Conservation (phyloP, 1,140 invertebrate species). For the Drosophila oshimai region DNA sequence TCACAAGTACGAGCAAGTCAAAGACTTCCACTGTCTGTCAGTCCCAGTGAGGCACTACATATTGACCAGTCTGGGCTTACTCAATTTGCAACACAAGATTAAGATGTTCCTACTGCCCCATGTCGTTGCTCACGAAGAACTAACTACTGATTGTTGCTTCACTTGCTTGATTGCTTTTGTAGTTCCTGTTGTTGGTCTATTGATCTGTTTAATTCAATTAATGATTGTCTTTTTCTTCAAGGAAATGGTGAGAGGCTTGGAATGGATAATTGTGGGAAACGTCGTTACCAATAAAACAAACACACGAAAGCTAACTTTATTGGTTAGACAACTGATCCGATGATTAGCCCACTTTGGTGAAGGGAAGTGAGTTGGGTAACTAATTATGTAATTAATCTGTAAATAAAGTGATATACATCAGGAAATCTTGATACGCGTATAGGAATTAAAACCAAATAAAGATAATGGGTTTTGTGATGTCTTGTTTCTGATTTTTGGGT, state of each 20-base stretch:
- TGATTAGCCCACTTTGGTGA: slow-evolving; percentile 5
- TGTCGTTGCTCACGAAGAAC: not conserved
- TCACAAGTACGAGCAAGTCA: slow-evolving; percentile 5
- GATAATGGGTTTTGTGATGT: too few relatives aligned
- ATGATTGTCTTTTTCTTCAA: not conserved
- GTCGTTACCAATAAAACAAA: not conserved
- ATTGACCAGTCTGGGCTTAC: slow-evolving; percentile 26
- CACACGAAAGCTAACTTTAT: not conserved
- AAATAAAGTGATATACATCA: not conserved
- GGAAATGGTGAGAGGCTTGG: not conserved
- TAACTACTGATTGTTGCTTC: not conserved
- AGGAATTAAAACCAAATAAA: too few relatives aligned
- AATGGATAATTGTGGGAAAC: not conserved
- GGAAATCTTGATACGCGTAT: not conserved
- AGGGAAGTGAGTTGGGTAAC: not conserved
- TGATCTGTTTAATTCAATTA: slow-evolving; percentile 39
- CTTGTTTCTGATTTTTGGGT: not conserved
- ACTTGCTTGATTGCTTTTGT: not conserved
- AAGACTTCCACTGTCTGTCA: slow-evolving; percentile 23
- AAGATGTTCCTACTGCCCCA: slow-evolving; percentile 6
- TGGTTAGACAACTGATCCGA: not conserved
- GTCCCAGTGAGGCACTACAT: not conserved
- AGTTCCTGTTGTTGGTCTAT: not conserved
- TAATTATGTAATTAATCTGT: not conserved
- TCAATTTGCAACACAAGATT: slow-evolving; percentile 12